phyloP scores from a whole-genome alignment of 2,888 invertebrate genomes.

The Muschampia plurimacula region DNA sequence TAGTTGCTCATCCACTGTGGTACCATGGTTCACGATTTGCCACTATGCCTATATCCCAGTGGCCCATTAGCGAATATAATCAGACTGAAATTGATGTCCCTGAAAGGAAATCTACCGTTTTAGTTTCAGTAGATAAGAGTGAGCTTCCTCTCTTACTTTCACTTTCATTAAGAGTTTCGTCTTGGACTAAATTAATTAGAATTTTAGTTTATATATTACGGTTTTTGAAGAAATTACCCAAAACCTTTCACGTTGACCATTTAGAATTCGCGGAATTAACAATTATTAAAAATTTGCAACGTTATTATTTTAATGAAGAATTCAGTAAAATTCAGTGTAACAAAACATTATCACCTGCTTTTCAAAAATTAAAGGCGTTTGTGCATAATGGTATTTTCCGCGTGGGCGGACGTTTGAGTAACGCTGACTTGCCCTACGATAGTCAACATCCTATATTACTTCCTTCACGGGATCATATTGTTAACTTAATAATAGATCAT shows the following conservation, averaged over 20 bases:
- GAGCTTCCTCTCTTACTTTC: slow-evolving; percentile 7
- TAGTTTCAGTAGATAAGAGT: neutral
- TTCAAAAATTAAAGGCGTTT: slow-evolving; percentile 19
- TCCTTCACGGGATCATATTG: slow-evolving; percentile 12
- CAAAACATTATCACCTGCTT: slow-evolving; percentile 9
- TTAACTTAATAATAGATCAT: slow-evolving; percentile 21
- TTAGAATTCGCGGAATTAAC: slow-evolving; percentile 15
- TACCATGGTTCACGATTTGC: slow-evolving; percentile 25
- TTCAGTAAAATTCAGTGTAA: neutral
- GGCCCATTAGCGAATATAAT: neutral
- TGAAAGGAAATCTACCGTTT: neutral
- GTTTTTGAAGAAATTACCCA: slow-evolving; percentile 19
- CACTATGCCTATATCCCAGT: neutral
- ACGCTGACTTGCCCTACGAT: slow-evolving; percentile 10
- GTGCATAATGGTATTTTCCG: slow-evolving; percentile 19
- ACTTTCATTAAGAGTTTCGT: slow-evolving; percentile 16
- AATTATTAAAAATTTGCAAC: slow-evolving; percentile 25
- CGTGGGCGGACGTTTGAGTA: slow-evolving; percentile 11
- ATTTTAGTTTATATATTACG: slow-evolving; percentile 17
- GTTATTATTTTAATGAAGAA: slow-evolving; percentile 7
- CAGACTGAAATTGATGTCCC: neutral
- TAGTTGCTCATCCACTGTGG: slow-evolving; percentile 32
- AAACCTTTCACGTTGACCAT: slow-evolving; percentile 8
- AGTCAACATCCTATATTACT: slow-evolving; percentile 19
- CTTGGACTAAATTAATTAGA: slow-evolving; percentile 20